Evolutionary conservation across 2,113 vertebrate genomes (phyloP).

Genomic region (Sitta europaea): DNA sequence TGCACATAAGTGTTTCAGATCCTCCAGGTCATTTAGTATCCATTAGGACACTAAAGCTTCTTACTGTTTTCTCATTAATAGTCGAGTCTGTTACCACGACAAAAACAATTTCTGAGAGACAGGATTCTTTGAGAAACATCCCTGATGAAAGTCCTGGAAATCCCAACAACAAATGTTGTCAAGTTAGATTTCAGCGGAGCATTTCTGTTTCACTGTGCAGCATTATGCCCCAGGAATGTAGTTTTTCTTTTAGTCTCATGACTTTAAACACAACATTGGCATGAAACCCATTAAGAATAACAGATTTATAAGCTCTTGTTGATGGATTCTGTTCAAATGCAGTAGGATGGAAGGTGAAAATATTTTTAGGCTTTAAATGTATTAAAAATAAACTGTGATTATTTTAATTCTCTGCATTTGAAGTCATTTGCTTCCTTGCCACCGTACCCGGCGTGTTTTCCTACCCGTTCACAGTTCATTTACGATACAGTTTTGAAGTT

Average conservation of each 20-base stretch:
- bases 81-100: slow-evolving; percentile 49
- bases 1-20: slow-evolving; percentile 32
- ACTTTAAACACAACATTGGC: slow-evolving; percentile 44
- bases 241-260: slow-evolving; percentile 32
- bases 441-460: not conserved
- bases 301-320: slow-evolving; percentile 51
- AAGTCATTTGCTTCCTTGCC: slow-evolving; percentile 23
- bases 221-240: slow-evolving; percentile 35
- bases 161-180: slow-evolving; percentile 46
- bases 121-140: slow-evolving; percentile 44
- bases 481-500: slow-evolving; percentile 43
- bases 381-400: slow-evolving; percentile 52
- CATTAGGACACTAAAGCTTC: slow-evolving; percentile 56
- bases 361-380: slow-evolving; percentile 32
- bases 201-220: slow-evolving; percentile 13
- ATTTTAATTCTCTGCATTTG: slow-evolving; percentile 41
- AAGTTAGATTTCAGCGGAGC: slow-evolving; percentile 19
- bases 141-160: slow-evolving; percentile 58
- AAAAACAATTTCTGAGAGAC: slow-evolving; percentile 61
- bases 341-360: slow-evolving; percentile 45
- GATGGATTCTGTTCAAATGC: slow-evolving; percentile 44
- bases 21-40: slow-evolving; percentile 60
- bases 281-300: slow-evolving; percentile 44
- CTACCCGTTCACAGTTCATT: slow-evolving; percentile 37
- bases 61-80: slow-evolving; percentile 65